Percentiles rank a stretch among this genome's conserved stretches.
Evolutionary conservation across 2,113 vertebrate species (phyloP).

Genomic region (Fregetta grallaria): DNA sequence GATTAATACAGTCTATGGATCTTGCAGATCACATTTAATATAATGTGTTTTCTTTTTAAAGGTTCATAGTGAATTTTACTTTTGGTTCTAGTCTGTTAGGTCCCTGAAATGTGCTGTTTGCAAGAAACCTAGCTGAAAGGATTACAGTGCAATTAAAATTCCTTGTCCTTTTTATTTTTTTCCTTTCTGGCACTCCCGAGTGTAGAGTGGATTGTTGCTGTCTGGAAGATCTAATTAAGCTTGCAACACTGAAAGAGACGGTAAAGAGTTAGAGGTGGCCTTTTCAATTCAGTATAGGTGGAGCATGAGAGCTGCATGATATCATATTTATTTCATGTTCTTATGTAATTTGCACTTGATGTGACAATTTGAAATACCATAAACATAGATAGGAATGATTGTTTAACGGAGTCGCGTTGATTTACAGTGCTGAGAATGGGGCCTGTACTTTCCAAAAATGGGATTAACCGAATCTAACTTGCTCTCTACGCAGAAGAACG

Average conservation of each 20-base stretch:
- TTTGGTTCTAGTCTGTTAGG: slow-evolving; percentile 7
- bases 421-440: not conserved
- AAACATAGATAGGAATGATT: not conserved
- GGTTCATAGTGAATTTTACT: not conserved
- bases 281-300: not conserved
- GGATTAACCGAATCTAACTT: not conserved
- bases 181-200: not conserved
- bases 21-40: not conserved
- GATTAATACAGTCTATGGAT: not conserved
- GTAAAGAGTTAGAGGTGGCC: not conserved
- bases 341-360: not conserved
- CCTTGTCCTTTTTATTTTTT: not conserved
- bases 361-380: not conserved
- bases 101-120: not conserved
- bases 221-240: slow-evolving; percentile 28
- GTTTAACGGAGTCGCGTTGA: accelerated
- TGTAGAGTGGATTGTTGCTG: not conserved
- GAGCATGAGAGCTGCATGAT: not conserved
- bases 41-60: not conserved
- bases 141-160: slow-evolving; percentile 58
- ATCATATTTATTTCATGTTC: not conserved
- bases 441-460: not conserved
- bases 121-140: not conserved
- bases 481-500: not conserved
- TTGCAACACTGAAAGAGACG: not conserved